These are phyloP conservation scores for Notamacropus eugenii DNA, from an alignment of 2,797 vertebrate species.

Conservation along the genomic window DNA sequence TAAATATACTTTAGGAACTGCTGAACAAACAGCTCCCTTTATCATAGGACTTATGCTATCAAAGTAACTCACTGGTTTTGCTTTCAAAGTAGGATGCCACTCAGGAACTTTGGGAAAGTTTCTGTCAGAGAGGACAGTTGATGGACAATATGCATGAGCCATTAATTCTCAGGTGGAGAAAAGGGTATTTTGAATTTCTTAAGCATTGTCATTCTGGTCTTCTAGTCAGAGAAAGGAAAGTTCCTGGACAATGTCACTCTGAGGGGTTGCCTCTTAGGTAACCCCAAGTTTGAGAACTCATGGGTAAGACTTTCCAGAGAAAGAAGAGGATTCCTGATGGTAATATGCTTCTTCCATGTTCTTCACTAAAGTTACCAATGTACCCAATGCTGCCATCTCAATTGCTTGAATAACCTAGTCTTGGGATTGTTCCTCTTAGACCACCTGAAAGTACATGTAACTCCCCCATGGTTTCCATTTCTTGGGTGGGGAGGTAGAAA, in stretches of 20 bases:
- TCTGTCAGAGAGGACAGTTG: not conserved
- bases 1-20: not conserved
- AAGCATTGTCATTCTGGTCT: not conserved
- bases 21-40: not conserved
- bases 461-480: not conserved
- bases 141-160: not conserved
- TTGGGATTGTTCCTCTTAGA: not conserved
- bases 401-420: not conserved
- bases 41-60: not conserved
- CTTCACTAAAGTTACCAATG: not conserved
- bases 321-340: not conserved
- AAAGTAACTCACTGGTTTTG: not conserved
- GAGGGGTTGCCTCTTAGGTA: not conserved
- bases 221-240: not conserved
- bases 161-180: not conserved
- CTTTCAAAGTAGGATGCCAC: not conserved
- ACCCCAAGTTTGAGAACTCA: not conserved
- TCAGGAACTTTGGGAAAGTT: not conserved
- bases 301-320: not conserved
- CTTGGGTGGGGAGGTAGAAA: not conserved
- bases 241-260: not conserved
- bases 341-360: not conserved
- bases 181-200: not conserved
- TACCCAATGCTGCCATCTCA: not conserved
- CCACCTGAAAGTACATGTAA: not conserved